These are phyloP conservation scores for Cosmorhoe ocellata DNA, from an alignment of 2,888 invertebrate species.

Conservation along the genomic window DNA sequence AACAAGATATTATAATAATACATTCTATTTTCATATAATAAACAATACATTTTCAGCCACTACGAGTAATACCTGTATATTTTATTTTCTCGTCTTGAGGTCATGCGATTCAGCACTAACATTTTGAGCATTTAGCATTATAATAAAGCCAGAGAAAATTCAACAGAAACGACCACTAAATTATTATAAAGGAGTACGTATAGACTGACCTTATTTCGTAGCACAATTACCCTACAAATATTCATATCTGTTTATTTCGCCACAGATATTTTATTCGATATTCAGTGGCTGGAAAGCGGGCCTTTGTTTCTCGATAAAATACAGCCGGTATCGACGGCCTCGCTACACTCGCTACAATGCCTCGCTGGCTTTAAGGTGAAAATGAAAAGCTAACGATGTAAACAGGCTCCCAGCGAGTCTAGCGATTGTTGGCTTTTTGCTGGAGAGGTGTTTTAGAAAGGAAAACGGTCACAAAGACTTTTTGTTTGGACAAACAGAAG, in stretches of 20 bases:
- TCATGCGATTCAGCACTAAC: no score
- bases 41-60: no score
- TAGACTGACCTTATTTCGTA: constrained; percentile 32
- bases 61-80: no score
- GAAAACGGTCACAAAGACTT: constrained; percentile 22
- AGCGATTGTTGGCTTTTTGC: constrained; percentile 21
- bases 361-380: constrained; percentile 42
- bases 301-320: constrained; percentile 47
- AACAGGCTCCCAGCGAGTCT: constrained; percentile 35
- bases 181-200: constrained; percentile 27
- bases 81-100: neutral
- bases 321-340: constrained; percentile 34
- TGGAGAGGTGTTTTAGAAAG: constrained; percentile 22
- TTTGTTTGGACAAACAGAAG: constrained; percentile 14
- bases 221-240: constrained; percentile 33
- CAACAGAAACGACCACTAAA: constrained; percentile 5
- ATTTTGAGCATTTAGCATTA: no score
- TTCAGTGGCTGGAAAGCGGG: constrained; percentile 35
- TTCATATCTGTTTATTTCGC: constrained; percentile 33
- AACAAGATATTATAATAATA: no score
- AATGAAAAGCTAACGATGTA: constrained; percentile 56
- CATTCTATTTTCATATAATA: no score
- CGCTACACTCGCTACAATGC: constrained; percentile 18
- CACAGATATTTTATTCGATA: constrained; percentile 42
- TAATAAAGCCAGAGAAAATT: constrained; percentile 7